A percentile compares a stretch with the other conserved stretches of the same genome.
Conservation (phyloP, 2,797 vertebrate genomes). For the Netta rufina region DNA sequence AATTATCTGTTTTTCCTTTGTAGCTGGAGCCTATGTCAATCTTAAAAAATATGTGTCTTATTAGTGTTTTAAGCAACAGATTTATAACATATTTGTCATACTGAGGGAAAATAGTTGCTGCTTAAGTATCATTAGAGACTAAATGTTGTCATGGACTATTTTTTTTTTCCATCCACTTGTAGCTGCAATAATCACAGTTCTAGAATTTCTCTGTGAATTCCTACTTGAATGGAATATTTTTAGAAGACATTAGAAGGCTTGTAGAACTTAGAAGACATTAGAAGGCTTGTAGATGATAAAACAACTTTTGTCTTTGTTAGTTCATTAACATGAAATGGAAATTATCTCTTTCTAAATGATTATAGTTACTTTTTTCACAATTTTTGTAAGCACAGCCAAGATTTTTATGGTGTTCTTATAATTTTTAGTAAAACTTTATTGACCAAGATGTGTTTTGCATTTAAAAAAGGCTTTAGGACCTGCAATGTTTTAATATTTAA, state of each 20-base stretch:
- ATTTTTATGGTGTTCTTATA: neutral
- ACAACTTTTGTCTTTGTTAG: neutral
- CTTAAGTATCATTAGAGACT: neutral
- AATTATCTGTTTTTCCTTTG: neutral
- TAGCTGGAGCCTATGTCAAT: neutral
- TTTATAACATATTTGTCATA: neutral
- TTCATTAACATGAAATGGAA: neutral
- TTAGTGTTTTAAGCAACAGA: neutral
- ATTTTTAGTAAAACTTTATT: neutral
- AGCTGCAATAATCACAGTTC: neutral
- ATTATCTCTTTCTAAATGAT: neutral
- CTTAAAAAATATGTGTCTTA: neutral
- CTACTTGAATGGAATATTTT: neutral
- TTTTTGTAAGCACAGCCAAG: neutral
- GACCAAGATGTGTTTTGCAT: neutral
- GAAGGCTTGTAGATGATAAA: neutral
- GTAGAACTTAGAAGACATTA: neutral
- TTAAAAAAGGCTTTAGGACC: neutral
- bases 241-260: neutral
- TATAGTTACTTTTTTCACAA: neutral
- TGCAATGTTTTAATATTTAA: neutral
- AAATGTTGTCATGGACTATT: neutral
- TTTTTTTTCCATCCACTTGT: neutral
- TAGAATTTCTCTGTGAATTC: neutral
- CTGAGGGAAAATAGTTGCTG: accelerated